phyloP scores from a whole-genome alignment of 2,113 vertebrate species.

The Barbus barbus region DNA sequence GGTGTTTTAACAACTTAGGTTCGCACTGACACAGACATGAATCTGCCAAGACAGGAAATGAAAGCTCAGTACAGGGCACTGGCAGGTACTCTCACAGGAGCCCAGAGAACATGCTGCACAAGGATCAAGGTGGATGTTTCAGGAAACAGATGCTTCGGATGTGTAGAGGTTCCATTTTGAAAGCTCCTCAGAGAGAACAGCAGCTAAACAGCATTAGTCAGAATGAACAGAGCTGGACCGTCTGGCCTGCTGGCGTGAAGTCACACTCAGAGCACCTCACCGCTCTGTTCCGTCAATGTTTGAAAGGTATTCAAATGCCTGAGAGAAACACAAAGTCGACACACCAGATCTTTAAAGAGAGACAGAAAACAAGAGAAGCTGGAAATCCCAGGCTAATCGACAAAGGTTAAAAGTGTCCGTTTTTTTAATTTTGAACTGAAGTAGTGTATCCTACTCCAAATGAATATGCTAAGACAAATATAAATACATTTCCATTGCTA shows the following conservation, averaged over 20 bases:
- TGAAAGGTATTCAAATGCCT: slow-evolving; percentile 53
- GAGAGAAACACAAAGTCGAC: slow-evolving; percentile 15
- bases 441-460: background rate
- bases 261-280: background rate
- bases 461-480: background rate
- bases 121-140: slow-evolving; percentile 44
- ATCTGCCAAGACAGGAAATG: slow-evolving; percentile 58
- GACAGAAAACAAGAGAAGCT: background rate
- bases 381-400: background rate
- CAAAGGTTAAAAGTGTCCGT: background rate
- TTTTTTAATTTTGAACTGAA: background rate
- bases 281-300: slow-evolving; percentile 12
- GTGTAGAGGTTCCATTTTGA: slow-evolving; percentile 33
- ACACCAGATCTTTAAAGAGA: slow-evolving; percentile 56
- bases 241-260: background rate
- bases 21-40: slow-evolving; percentile 53
- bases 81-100: slow-evolving; percentile 49
- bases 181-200: slow-evolving; percentile 40
- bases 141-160: slow-evolving; percentile 43
- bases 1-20: slow-evolving; percentile 29
- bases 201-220: slow-evolving; percentile 34
- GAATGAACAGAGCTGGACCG: slow-evolving; percentile 12
- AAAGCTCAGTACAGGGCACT: slow-evolving; percentile 50
- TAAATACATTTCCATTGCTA: background rate
- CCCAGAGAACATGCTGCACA: slow-evolving; percentile 25